These are phyloP conservation scores for Eurypyga helias DNA, from an alignment of 2,113 vertebrate genomes.

Conservation along the genomic window DNA sequence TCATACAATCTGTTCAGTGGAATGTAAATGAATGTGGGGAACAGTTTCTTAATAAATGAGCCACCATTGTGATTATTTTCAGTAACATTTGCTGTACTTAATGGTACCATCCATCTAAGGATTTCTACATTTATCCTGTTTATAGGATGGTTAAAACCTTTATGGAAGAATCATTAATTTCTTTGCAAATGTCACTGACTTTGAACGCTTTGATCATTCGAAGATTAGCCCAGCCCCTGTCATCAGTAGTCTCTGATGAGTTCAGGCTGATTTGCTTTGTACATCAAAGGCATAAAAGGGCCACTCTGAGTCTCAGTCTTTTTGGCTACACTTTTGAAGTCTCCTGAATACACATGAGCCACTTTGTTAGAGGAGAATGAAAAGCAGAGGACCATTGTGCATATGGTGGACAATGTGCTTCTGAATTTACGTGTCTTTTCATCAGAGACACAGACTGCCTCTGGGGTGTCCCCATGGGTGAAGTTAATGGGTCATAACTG, in stretches of 20 bases:
- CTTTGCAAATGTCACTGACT: constrained; percentile 78
- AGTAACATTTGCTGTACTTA: constrained; percentile 64
- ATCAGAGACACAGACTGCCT: background rate
- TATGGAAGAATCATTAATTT: constrained; percentile 78
- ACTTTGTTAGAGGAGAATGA: constrained; percentile 32
- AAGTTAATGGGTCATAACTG: background rate
- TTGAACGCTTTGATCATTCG: constrained; percentile 77
- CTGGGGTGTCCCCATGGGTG: background rate
- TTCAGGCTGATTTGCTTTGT: constrained; percentile 80
- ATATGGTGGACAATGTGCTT: constrained; percentile 23
- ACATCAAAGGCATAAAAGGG: constrained; percentile 81
- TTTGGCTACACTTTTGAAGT: constrained; percentile 73
- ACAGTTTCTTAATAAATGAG: constrained; percentile 64
- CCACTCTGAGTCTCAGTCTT: constrained; percentile 59
- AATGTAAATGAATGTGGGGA: constrained; percentile 47
- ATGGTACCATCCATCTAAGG: constrained; percentile 68
- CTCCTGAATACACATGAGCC: constrained; percentile 73
- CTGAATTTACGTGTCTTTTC: constrained; percentile 14
- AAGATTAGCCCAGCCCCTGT: constrained; percentile 79
- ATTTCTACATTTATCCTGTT: constrained; percentile 72
- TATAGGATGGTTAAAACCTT: constrained; percentile 73
- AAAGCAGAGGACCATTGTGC: background rate
- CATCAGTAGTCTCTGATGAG: constrained; percentile 77
- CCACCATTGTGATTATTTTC: constrained; percentile 48
- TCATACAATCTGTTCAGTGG: constrained; percentile 31